Conservation (phyloP, 2,113 vertebrate genomes). For the Platysteira castanea region DNA sequence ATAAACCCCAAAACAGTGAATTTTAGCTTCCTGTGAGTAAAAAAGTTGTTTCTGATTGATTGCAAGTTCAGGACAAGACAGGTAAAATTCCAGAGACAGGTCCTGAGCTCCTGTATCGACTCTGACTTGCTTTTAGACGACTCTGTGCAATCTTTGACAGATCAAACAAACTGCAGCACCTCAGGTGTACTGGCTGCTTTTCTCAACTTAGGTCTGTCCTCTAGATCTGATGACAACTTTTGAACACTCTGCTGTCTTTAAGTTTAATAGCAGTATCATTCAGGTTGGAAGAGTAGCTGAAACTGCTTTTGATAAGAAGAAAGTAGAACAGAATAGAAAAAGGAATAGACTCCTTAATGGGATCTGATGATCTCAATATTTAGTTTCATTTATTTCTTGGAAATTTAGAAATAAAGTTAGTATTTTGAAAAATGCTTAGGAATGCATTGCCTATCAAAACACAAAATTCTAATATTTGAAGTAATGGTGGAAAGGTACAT, state of each 20-base stretch:
- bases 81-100: neutral
- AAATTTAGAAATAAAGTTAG: neutral
- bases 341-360: neutral
- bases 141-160: neutral
- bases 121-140: neutral
- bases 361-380: neutral
- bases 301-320: neutral
- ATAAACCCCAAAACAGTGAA: neutral
- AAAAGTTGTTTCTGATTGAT: neutral
- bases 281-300: neutral
- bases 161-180: neutral
- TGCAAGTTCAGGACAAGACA: neutral
- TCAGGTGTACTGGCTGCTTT: neutral
- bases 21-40: neutral
- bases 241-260: neutral
- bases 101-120: neutral
- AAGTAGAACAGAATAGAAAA: neutral
- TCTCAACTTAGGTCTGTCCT: neutral
- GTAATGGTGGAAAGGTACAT: neutral
- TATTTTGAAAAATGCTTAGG: neutral
- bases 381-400: neutral
- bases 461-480: neutral
- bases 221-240: neutral
- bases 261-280: neutral
- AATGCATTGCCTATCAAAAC: neutral